Evolutionary conservation across 2,113 vertebrate species (phyloP).

Genomic region (Butorides virescens): DNA sequence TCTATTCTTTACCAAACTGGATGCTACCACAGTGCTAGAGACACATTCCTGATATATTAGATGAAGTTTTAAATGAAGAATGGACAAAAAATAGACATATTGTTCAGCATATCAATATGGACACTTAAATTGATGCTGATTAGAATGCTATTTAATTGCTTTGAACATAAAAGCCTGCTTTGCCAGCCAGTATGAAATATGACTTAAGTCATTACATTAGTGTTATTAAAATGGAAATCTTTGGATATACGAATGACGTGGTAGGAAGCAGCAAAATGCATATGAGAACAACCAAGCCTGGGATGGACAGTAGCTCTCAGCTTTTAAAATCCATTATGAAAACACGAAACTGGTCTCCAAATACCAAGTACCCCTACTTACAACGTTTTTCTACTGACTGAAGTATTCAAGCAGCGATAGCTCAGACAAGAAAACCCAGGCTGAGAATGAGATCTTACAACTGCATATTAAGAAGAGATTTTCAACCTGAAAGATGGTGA

Average conservation of each 20-base stretch:
- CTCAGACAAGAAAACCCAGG: neutral
- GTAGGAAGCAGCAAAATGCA: neutral
- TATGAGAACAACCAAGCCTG: neutral
- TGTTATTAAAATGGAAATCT: neutral
- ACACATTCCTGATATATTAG: neutral
- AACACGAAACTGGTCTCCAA: neutral
- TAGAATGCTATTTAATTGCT: neutral
- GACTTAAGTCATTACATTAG: neutral
- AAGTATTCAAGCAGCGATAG: neutral
- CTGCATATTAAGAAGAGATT: neutral
- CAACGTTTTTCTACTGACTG: neutral
- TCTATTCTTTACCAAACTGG: neutral
- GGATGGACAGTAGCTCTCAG: neutral
- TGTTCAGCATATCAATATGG: neutral
- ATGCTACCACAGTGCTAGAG: neutral
- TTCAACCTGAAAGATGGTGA: neutral
- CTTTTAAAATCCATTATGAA: neutral
- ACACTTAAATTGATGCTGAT: neutral
- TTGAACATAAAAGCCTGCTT: neutral
- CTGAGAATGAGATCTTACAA: neutral
- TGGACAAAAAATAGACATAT: neutral
- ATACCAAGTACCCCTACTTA: neutral
- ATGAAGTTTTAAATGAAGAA: neutral
- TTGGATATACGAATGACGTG: fast-evolving
- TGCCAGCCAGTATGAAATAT: neutral